These are phyloP conservation scores for Colossoma macropomum DNA, from an alignment of 2,113 vertebrate genomes.

Conservation along the genomic window DNA sequence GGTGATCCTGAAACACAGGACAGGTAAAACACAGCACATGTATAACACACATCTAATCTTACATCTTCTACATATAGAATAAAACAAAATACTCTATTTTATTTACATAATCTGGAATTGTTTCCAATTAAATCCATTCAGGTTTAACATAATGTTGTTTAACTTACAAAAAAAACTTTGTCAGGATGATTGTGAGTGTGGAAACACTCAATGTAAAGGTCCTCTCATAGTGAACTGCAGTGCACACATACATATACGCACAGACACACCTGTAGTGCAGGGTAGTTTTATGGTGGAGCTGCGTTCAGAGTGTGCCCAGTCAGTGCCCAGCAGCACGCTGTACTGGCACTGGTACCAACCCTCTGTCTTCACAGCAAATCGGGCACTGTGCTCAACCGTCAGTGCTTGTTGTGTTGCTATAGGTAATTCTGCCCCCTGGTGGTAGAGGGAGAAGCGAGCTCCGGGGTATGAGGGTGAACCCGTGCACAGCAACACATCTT, in stretches of 20 bases:
- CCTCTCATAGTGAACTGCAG: too few species aligned
- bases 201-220: too few species aligned
- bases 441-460: slow-evolving; percentile 69
- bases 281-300: slow-evolving; percentile 63
- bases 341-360: slow-evolving; percentile 74
- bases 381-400: slow-evolving; percentile 52
- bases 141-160: neutral
- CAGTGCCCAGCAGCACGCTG: slow-evolving; percentile 60
- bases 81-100: neutral
- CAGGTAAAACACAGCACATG: neutral
- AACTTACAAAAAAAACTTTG: too few species aligned
- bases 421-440: slow-evolving; percentile 46
- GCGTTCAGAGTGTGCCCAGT: slow-evolving; percentile 61
- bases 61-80: neutral
- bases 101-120: too few species aligned
- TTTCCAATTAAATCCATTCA: too few species aligned
- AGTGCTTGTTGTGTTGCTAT: slow-evolving; percentile 27
- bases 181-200: too few species aligned
- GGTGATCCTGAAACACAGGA: slow-evolving; percentile 37
- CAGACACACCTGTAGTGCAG: slow-evolving; percentile 55
- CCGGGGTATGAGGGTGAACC: slow-evolving; percentile 74
- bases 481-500: slow-evolving; percentile 66
- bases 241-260: neutral
- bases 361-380: slow-evolving; percentile 57
- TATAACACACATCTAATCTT: too few species aligned